Evolutionary conservation across 2,888 invertebrate species (phyloP).

Genomic region (Hymenopus coronatus): DNA sequence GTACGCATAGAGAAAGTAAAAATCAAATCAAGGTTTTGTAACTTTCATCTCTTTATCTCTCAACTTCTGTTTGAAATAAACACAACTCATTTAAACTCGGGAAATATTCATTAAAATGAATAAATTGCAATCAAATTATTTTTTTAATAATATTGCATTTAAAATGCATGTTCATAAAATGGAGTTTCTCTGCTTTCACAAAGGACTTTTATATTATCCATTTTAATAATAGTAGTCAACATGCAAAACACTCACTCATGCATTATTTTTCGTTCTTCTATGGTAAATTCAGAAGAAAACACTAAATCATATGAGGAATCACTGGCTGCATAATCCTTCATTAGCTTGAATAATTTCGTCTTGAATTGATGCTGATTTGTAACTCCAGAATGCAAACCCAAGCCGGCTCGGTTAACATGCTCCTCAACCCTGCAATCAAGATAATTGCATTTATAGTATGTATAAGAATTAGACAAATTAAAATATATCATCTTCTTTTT

Average conservation of each 20-base stretch:
- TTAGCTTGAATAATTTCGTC: conserved; percentile 39
- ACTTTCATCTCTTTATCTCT: too few relatives aligned
- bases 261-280: conserved; percentile 48
- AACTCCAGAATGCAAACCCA: conserved; percentile 20
- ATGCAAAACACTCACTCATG: conserved; percentile 41
- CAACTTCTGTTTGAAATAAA: too few relatives aligned
- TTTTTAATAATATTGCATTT: too few relatives aligned
- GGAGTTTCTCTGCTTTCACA: too few relatives aligned
- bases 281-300: conserved; percentile 46
- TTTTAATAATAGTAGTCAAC: too few relatives aligned
- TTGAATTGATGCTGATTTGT: conserved; percentile 35
- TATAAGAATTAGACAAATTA: not conserved
- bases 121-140: too few relatives aligned
- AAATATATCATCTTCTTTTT: not conserved
- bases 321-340: conserved; percentile 42
- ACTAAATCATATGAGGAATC: conserved; percentile 45
- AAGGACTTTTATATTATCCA: too few relatives aligned
- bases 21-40: too few relatives aligned
- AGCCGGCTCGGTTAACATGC: conserved; percentile 30
- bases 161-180: too few relatives aligned
- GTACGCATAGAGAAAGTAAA: too few relatives aligned
- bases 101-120: too few relatives aligned
- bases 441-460: not conserved
- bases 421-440: conserved; percentile 29
- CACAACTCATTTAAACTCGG: too few relatives aligned